Base-by-base conservation (phyloP, 2,113 vertebrate species). In the Psittacus erithacus region DNA sequence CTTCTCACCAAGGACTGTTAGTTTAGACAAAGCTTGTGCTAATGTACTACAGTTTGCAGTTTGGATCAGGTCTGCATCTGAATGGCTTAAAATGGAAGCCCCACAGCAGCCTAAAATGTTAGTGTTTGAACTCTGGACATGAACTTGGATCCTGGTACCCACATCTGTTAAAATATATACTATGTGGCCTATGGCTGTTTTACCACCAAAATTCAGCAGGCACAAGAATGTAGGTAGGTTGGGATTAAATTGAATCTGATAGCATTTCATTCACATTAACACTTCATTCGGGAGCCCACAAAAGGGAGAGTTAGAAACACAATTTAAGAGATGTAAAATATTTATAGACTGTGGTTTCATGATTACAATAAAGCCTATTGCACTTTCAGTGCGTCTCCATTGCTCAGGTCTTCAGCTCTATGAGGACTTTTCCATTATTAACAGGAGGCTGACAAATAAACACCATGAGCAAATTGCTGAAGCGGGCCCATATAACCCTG, bases 281-380 rank as follows among this genome's bases (percentile, higher is more conserved):
- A 1, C 62, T 85, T 43, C 57, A 65, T 92, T 88, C 90, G 91
- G 76, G 53, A 97, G 78, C 76, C 55, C 14, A 57, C 47, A 19
- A 69, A 82, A 83, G 25, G 52, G 57, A 75, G 74, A 92, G 90
- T 79, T 90, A 90, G 89, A 95, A 95, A 93, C 86, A 91, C 38
- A 88, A 75, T 95, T 97, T 80, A 95, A 92, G 95, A 86, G 47
- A 88, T 88, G 96, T 97, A 90, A 97, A 97, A 97, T 92, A 97
- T 98, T 98, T 97, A 97, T 93, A 84, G 85, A 69, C 82, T 79
- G 52, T 0, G 6, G 75, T 91, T 97, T 97, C 94, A 71, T 29
- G 10, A 84, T 94, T 91, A 93, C 80, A 96, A 83, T 93, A 96
- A 97, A 97, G 95, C 44, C 84, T 94, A 93, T 64, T 95, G 88